phyloP scores from a whole-genome alignment of 2,113 vertebrate species.

The Cromileptes altivelis region DNA sequence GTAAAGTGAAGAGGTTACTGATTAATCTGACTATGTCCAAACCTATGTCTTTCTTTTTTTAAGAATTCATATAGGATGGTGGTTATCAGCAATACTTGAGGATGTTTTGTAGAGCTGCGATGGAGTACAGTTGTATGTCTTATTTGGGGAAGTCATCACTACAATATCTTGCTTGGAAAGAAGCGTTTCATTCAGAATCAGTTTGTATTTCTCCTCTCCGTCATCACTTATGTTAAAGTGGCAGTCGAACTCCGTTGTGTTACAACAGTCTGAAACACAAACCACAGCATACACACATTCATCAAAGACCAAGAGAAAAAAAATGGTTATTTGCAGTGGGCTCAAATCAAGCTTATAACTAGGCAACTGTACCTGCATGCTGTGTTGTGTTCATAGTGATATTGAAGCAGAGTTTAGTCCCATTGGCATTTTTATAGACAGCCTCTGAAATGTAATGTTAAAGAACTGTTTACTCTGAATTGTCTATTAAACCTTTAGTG shows the following conservation, averaged over 20 bases:
- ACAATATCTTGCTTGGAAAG: slow-evolving; percentile 30
- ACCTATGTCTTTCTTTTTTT: neutral
- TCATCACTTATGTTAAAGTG: accelerated
- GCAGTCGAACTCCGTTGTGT: accelerated
- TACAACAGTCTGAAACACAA: slow-evolving; percentile 17
- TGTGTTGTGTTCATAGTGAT: accelerated
- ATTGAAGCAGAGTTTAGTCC: slow-evolving; percentile 13
- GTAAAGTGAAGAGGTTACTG: neutral
- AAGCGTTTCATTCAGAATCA: accelerated
- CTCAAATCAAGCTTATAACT: neutral
- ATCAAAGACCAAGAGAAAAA: neutral
- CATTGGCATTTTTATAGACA: accelerated
- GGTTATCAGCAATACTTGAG: neutral
- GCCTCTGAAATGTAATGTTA: slow-evolving; percentile 32
- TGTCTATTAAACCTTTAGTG: neutral
- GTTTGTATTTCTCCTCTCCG: accelerated
- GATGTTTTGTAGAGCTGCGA: accelerated
- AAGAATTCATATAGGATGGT: neutral
- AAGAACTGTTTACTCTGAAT: neutral
- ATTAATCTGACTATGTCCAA: neutral
- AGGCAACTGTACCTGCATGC: neutral
- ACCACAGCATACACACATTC: neutral
- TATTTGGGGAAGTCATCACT: accelerated
- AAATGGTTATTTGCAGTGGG: neutral
- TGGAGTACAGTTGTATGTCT: accelerated